A percentile compares a stretch with the other conserved stretches of the same genome.
These are phyloP conservation scores for Drosophila quadrilineata DNA, from an alignment of 1,140 invertebrate genomes.

Conservation along the genomic window DNA sequence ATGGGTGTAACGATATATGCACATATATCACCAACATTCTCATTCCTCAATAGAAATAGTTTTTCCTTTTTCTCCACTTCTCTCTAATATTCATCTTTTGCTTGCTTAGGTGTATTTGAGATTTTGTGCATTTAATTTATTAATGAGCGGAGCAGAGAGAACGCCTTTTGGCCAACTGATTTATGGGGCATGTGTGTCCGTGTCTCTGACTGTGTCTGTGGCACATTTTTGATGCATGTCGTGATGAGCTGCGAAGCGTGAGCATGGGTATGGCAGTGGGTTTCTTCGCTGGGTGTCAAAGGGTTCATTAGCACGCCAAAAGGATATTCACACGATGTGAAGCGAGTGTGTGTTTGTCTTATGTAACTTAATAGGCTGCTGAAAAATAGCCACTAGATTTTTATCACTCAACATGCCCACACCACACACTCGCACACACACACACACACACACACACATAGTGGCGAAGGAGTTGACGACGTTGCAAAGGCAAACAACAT, in stretches of 20 bases:
- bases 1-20: not conserved
- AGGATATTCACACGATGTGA: constrained; percentile 65
- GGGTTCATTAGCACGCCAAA: constrained; percentile 68
- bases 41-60: too few species aligned
- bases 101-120: constrained; percentile 57
- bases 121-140: constrained; percentile 71
- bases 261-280: constrained; percentile 17
- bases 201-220: too few species aligned
- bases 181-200: constrained; percentile 63
- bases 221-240: constrained; percentile 56
- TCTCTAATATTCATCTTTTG: too few species aligned
- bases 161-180: constrained; percentile 49
- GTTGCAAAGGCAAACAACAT: constrained; percentile 52
- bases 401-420: constrained; percentile 56
- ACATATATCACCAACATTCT: too few species aligned
- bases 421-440: constrained; percentile 20
- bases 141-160: constrained; percentile 64
- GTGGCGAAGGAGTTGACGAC: constrained; percentile 40
- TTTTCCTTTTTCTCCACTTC: too few species aligned
- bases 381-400: constrained; percentile 67
- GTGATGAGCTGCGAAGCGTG: not conserved
- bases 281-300: constrained; percentile 47
- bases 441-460: constrained; percentile 14
- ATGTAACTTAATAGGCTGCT: constrained; percentile 78
- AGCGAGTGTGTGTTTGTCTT: constrained; percentile 56